Evolutionary conservation across 37 sponge, comb jelly and placozoan genomes (phyloP).

Genomic region (Theonella swinhoei): DNA sequence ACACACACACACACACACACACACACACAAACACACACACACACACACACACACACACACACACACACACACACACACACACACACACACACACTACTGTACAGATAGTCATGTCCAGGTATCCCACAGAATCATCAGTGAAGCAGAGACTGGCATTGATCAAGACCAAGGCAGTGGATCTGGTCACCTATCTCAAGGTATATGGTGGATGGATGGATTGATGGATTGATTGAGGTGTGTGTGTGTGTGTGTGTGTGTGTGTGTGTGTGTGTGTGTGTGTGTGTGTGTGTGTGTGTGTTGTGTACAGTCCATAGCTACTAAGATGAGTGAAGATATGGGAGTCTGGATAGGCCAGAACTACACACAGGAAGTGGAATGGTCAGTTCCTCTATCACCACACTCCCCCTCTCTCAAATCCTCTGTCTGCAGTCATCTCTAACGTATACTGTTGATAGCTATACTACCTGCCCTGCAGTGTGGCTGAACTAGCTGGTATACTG

Average conservation of each 20-base stretch:
- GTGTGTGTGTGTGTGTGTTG: too few relatives aligned
- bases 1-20: conserved; percentile 37
- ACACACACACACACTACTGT: conserved; percentile 72
- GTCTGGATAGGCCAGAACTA: conserved; percentile 76
- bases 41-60: conserved; percentile 62
- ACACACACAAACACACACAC: conserved; percentile 68
- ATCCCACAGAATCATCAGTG: conserved; percentile 33
- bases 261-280: too few relatives aligned
- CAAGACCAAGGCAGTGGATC: conserved; percentile 24
- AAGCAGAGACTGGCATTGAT: conserved; percentile 42
- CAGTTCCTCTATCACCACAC: neutral
- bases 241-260: too few relatives aligned
- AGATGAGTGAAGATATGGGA: conserved; percentile 69
- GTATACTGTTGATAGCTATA: neutral
- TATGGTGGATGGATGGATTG: too few relatives aligned
- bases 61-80: conserved; percentile 64
- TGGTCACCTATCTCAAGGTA: conserved; percentile 53
- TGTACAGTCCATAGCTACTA: conserved; percentile 34
- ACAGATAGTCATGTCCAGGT: too few relatives aligned
- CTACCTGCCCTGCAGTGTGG: conserved; percentile 72
- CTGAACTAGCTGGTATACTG: conserved; percentile 59
- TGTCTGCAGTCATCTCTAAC: neutral
- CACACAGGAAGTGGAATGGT: conserved; percentile 87
- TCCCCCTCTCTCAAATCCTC: neutral
- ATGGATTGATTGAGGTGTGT: too few relatives aligned